These are phyloP conservation scores for Nomada lathburiana DNA, from an alignment of 2,888 invertebrate species.

Conservation along the genomic window DNA sequence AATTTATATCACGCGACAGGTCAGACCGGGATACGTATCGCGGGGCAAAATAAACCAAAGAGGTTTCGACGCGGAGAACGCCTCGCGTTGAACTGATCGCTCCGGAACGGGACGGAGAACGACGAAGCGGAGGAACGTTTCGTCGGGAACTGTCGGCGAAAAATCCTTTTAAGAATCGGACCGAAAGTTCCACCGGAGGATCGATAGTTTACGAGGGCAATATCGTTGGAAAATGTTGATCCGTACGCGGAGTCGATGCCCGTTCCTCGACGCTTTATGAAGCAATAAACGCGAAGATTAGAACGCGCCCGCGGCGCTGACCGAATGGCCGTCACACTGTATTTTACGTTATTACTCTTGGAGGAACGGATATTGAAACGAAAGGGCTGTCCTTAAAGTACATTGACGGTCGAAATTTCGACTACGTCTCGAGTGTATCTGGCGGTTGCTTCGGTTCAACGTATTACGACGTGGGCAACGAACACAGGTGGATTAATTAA, in stretches of 20 bases:
- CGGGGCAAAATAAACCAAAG: not conserved
- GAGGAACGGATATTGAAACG: not conserved
- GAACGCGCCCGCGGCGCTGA: slow-evolving; percentile 24
- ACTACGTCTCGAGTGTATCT: not conserved
- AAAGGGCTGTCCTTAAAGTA: not conserved
- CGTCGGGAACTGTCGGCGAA: no score
- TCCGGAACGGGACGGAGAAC: not conserved
- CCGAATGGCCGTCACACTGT: not conserved
- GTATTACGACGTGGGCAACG: no score
- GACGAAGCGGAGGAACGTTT: not conserved
- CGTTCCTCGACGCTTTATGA: slow-evolving; percentile 36
- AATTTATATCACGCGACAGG: slow-evolving; percentile 24
- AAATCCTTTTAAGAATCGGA: slow-evolving; percentile 33
- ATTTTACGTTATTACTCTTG: not conserved
- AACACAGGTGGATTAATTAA: not conserved
- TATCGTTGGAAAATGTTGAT: slow-evolving; percentile 52
- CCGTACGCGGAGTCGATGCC: slow-evolving; percentile 30
- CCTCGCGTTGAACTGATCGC: not conserved
- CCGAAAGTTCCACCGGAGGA: slow-evolving; percentile 43
- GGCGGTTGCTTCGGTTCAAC: no score
- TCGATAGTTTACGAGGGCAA: slow-evolving; percentile 54
- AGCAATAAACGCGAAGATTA: slow-evolving; percentile 56
- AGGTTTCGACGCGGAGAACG: not conserved
- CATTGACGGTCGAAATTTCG: not conserved
- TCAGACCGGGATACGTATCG: not conserved